Evolutionary conservation across 2,888 invertebrate genomes (phyloP).

Genomic region (Rugalucina vietnamica): DNA sequence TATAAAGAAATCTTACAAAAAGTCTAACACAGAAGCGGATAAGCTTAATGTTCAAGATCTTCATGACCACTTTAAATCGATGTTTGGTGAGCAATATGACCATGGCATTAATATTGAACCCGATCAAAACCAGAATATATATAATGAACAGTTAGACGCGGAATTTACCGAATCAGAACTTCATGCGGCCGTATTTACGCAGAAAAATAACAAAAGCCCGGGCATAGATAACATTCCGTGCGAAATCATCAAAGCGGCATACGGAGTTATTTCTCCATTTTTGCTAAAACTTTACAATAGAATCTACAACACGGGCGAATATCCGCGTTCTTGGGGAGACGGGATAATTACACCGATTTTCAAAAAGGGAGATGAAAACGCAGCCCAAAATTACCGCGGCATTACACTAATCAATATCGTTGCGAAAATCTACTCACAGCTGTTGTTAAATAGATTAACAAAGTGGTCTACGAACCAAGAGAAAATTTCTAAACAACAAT

Average conservation of each 20-base stretch:
- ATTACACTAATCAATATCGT: slow-evolving; percentile 30
- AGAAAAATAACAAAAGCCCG: slow-evolving; percentile 17
- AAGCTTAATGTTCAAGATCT: not conserved
- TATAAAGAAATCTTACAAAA: slow-evolving; percentile 8
- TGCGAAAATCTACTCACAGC: slow-evolving; percentile 28
- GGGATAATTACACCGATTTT: slow-evolving; percentile 39
- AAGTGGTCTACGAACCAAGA: slow-evolving; percentile 23
- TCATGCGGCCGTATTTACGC: not conserved
- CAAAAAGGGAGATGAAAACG: slow-evolving; percentile 9
- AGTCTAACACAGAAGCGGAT: not conserved
- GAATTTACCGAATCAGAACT: slow-evolving; percentile 14
- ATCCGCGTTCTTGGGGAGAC: slow-evolving; percentile 27
- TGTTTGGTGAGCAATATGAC: not conserved
- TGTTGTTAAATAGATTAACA: slow-evolving; percentile 12
- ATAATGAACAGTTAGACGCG: slow-evolving; percentile 17
- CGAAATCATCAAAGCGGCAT: slow-evolving; percentile 24
- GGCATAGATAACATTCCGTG: not conserved
- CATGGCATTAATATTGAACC: not conserved
- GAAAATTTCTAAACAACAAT: slow-evolving; percentile 27
- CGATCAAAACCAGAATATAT: not conserved
- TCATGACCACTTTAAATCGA: slow-evolving; percentile 14
- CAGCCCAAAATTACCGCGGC: slow-evolving; percentile 8
- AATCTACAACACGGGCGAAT: slow-evolving; percentile 19
- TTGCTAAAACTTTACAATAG: slow-evolving; percentile 20
- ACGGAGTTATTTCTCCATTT: slow-evolving; percentile 17